phyloP scores from a whole-genome alignment of 92 coral and sea anemone genomes.

The Umimayanthus kanabou region DNA sequence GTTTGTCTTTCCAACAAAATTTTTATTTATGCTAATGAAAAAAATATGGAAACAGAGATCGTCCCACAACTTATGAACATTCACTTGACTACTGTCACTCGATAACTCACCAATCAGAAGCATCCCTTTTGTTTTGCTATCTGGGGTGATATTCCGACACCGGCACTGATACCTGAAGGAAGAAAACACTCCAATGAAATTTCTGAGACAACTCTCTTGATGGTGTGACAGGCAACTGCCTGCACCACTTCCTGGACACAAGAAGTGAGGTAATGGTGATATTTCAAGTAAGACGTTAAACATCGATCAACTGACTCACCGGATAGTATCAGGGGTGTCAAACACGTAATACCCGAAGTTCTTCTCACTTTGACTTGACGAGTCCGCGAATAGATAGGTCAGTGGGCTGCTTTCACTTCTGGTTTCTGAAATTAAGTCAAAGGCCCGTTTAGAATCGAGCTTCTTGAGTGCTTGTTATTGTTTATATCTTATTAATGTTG shows the following conservation, averaged over 20 bases:
- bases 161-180: conserved; percentile 73
- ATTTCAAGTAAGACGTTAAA: neutral
- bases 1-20: too few species aligned
- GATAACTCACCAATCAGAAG: conserved; percentile 77
- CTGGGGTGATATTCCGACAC: conserved; percentile 86
- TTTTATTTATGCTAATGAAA: too few species aligned
- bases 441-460: neutral
- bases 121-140: conserved; percentile 86
- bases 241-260: neutral
- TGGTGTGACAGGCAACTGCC: neutral
- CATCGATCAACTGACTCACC: conserved; percentile 49
- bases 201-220: too few species aligned
- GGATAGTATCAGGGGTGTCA: conserved; percentile 89
- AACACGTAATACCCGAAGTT: conserved; percentile 88
- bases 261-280: neutral
- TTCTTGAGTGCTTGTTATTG: neutral
- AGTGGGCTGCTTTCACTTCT: conserved; percentile 69
- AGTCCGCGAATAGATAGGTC: conserved; percentile 91
- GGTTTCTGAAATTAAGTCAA: conserved; percentile 48
- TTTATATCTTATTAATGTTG: too few species aligned
- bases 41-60: too few species aligned
- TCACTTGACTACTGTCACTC: neutral
- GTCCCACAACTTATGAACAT: too few species aligned
- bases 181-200: neutral
- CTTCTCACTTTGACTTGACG: conserved; percentile 69